Conservation (phyloP, 1,140 invertebrate genomes). For the Portunus trituberculatus region DNA sequence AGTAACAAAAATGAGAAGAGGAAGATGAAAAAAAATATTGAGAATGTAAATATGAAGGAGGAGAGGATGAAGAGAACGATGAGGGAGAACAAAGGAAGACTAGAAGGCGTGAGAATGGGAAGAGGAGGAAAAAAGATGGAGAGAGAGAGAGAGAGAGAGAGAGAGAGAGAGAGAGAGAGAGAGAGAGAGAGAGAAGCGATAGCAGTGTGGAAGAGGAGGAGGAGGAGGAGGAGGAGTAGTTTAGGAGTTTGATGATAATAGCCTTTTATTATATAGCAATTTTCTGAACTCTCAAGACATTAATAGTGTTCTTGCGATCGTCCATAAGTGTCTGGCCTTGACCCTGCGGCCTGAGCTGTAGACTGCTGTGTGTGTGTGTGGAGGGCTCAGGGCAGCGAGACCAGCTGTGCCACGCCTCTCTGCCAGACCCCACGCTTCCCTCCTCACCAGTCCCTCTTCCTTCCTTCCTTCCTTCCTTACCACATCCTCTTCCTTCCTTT, state of each 20-base stretch:
- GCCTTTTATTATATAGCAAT: background rate
- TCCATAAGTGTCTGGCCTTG: background rate
- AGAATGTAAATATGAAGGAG: no score
- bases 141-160: no score
- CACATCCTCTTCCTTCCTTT: background rate
- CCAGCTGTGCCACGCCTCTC: background rate
- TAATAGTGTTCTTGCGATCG: background rate
- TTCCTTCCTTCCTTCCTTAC: background rate
- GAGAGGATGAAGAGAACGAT: no score
- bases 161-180: no score
- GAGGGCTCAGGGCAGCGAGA: background rate
- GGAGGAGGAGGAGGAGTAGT: background rate
- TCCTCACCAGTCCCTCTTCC: background rate
- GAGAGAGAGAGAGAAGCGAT: no score
- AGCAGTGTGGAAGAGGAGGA: no score
- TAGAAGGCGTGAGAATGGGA: no score
- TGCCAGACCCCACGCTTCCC: background rate
- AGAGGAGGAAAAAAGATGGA: no score
- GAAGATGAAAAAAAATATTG: no score
- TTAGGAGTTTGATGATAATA: background rate
- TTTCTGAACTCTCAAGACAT: background rate
- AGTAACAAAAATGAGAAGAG: no score
- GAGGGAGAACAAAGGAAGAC: no score
- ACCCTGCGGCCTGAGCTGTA: background rate
- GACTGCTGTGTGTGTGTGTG: background rate